Percentiles rank a stretch among this genome's conserved stretches.
Conservation (phyloP, 2,888 invertebrate genomes). For the Actias luna region DNA sequence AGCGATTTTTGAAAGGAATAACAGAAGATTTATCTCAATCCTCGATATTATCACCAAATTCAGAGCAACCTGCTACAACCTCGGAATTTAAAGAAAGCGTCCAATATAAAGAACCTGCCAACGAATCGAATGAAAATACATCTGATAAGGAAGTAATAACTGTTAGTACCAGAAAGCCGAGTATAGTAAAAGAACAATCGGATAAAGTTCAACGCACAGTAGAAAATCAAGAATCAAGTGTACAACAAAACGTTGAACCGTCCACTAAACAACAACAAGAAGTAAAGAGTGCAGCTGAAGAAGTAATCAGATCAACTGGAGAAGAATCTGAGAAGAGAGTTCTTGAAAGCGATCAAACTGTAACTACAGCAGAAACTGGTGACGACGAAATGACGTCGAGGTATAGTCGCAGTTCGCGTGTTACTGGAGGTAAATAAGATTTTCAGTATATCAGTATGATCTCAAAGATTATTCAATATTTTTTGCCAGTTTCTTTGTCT, state of each 20-base stretch:
- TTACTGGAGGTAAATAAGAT: conserved; percentile 79
- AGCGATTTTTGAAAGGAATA: background rate
- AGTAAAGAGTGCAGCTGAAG: conserved; percentile 31
- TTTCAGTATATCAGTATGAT: background rate
- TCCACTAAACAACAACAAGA: conserved; percentile 29
- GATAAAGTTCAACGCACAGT: conserved; percentile 8
- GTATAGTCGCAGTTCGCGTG: conserved; percentile 83
- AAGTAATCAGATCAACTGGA: conserved; percentile 39
- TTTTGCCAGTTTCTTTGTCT: too few relatives aligned
- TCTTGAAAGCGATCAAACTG: conserved; percentile 62
- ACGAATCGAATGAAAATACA: conserved; percentile 17
- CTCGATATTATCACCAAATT: background rate
- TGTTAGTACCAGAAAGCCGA: background rate
- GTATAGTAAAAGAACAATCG: background rate
- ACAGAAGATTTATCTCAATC: background rate
- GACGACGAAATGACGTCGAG: conserved; percentile 82
- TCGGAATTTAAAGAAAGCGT: conserved; percentile 26
- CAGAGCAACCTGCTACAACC: conserved; percentile 19
- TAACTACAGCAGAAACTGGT: conserved; percentile 57
- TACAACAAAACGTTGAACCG: conserved; percentile 32
- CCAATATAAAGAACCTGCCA: conserved; percentile 19
- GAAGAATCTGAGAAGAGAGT: conserved; percentile 35
- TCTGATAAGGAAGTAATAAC: conserved; percentile 8
- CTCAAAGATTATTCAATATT: too few relatives aligned
- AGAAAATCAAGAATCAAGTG: conserved; percentile 26